A percentile compares a stretch with the other conserved stretches of the same genome.
phyloP scores from a whole-genome alignment of 2,888 invertebrate genomes.

The Amphipyra berbera region DNA sequence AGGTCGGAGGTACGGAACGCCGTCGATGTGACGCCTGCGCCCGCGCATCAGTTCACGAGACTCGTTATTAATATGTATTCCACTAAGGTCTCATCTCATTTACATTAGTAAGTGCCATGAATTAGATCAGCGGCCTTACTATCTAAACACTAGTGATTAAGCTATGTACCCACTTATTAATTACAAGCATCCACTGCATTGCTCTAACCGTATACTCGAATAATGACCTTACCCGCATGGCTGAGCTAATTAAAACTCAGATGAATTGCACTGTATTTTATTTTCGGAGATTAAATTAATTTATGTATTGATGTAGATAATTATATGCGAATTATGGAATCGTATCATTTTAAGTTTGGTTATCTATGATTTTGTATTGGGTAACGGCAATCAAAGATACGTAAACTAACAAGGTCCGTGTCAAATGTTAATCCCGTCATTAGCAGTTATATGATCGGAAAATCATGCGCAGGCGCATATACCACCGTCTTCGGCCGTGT shows the following conservation, averaged over 20 bases:
- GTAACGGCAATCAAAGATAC: neutral
- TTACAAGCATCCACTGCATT: constrained; percentile 35
- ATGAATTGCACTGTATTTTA: constrained; percentile 36
- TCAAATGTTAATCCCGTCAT: no score
- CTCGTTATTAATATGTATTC: constrained; percentile 56
- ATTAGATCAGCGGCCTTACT: constrained; percentile 74
- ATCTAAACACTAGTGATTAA: constrained; percentile 61
- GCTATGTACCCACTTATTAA: constrained; percentile 31
- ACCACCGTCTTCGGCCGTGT: no score
- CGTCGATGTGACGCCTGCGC: constrained; percentile 31
- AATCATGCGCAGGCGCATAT: no score
- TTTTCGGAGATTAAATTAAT: constrained; percentile 13
- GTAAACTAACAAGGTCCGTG: no score
- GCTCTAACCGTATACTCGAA: constrained; percentile 12
- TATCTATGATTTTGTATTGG: constrained; percentile 14
- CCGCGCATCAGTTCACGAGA: constrained; percentile 60
- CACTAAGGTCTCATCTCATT: constrained; percentile 70
- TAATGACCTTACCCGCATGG: constrained; percentile 36
- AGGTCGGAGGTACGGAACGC: constrained; percentile 54
- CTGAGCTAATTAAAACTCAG: constrained; percentile 46
- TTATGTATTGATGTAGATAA: constrained; percentile 12
- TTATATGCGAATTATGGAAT: neutral
- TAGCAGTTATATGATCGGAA: no score
- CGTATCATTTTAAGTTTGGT: neutral
- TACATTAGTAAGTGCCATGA: constrained; percentile 71